Percentiles rank a stretch among this genome's conserved stretches.
These are phyloP conservation scores for Agrypnus murinus DNA, from an alignment of 2,888 invertebrate species.

Conservation along the genomic window DNA sequence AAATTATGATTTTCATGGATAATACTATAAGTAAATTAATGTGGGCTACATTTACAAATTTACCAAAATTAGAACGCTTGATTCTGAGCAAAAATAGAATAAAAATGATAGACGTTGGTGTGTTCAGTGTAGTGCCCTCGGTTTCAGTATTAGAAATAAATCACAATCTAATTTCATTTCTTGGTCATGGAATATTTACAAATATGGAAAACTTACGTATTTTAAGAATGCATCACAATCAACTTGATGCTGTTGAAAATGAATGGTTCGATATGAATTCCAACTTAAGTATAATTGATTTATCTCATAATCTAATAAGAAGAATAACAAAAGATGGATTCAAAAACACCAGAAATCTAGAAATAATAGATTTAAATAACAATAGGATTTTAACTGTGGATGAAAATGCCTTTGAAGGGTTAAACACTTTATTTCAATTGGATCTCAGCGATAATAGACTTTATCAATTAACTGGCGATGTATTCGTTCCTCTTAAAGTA, in stretches of 20 bases:
- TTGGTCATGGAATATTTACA: conserved; percentile 33
- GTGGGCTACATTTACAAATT: conserved; percentile 39
- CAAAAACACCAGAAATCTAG: conserved; percentile 27
- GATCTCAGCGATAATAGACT: conserved; percentile 44
- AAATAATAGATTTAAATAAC: conserved; percentile 41
- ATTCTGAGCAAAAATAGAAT: conserved; percentile 39
- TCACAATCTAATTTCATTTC: conserved; percentile 36
- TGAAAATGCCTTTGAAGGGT: conserved; percentile 40
- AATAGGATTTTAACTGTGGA: conserved; percentile 43
- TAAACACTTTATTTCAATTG: conserved; percentile 39
- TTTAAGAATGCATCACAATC: conserved; percentile 36
- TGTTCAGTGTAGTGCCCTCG: conserved; percentile 38
- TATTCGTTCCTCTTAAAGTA: neutral
- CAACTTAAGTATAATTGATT: conserved; percentile 14
- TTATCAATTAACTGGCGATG: conserved; percentile 28
- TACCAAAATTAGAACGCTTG: conserved; percentile 41
- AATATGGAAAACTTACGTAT: conserved; percentile 31
- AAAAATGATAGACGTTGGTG: conserved; percentile 36
- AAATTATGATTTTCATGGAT: conserved; percentile 33
- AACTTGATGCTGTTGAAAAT: conserved; percentile 30
- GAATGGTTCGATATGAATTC: conserved; percentile 40
- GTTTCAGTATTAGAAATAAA: conserved; percentile 19
- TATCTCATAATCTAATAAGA: conserved; percentile 37
- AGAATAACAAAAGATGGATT: conserved; percentile 37
- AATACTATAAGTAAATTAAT: conserved; percentile 45